Evolutionary conservation across 2,888 invertebrate species (phyloP).

Genomic region (Formica aserva): DNA sequence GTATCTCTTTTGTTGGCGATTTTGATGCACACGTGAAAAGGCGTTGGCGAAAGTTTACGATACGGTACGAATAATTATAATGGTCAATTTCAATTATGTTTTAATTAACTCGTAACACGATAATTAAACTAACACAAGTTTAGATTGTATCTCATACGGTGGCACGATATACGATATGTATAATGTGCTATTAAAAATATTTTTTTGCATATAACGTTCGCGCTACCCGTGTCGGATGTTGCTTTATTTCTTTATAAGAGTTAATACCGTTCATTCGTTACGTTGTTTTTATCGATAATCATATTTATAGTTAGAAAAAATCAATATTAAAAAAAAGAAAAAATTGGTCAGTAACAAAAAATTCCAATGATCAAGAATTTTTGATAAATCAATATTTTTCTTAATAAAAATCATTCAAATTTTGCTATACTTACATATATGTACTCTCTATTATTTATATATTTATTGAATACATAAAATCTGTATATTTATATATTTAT

Average conservation of each 20-base stretch:
- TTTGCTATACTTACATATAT: not conserved
- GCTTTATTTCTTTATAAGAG: not conserved
- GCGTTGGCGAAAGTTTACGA: conserved; percentile 19
- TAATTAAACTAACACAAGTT: conserved; percentile 38
- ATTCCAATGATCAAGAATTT: not conserved
- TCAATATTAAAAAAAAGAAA: not conserved
- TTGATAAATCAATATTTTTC: not conserved
- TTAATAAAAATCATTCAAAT: not conserved
- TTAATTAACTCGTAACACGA: conserved; percentile 38
- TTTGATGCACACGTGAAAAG: not conserved
- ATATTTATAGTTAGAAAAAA: not conserved
- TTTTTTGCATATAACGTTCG: not conserved
- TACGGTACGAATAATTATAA: conserved; percentile 21
- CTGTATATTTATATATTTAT: conserved; percentile 11
- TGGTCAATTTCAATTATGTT: conserved; percentile 52
- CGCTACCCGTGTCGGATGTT: not conserved
- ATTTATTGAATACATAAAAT: not conserved
- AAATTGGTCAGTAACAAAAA: not conserved
- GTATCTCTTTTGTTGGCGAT: not conserved
- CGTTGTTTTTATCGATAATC: not conserved
- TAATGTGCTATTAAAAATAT: conserved; percentile 3
- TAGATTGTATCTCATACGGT: conserved; percentile 7
- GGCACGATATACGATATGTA: not conserved
- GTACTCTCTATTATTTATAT: not conserved
- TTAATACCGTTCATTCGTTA: not conserved